Conservation (phyloP, 2,888 invertebrate genomes). For the Drepanosiphum platanoidis region DNA sequence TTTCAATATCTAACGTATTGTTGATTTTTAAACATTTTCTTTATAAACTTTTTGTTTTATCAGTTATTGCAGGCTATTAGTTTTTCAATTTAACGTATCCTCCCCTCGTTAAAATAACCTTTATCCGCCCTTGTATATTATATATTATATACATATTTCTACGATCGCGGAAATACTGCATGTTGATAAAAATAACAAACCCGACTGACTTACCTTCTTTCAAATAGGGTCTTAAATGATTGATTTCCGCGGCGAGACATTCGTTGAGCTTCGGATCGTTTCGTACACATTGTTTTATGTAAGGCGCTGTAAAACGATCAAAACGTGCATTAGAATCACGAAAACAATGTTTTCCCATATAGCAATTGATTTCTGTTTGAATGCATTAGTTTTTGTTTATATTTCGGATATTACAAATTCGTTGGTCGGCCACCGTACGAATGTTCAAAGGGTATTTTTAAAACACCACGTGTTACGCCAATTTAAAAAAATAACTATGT, state of each 20-base stretch:
- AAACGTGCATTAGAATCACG: background rate
- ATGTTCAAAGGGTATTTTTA: too few relatives aligned
- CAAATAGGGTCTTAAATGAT: conserved; percentile 69
- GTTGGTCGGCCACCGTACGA: too few relatives aligned
- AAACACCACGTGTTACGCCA: background rate
- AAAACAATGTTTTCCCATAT: background rate
- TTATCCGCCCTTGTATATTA: too few relatives aligned
- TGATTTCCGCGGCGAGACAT: conserved; percentile 68
- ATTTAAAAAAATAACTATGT: background rate
- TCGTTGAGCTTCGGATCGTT: conserved; percentile 72
- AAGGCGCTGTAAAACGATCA: conserved; percentile 70
- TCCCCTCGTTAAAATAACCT: too few relatives aligned
- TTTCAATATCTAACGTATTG: too few relatives aligned
- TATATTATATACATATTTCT: too few relatives aligned
- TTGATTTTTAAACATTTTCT: background rate
- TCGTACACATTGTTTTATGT: conserved; percentile 76
- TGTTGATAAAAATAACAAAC: background rate
- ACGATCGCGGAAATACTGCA: background rate
- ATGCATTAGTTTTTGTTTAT: background rate
- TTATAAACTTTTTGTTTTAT: background rate
- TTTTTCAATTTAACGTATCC: too few relatives aligned
- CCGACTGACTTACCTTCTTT: conserved; percentile 65
- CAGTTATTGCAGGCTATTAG: background rate
- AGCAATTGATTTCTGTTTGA: background rate
- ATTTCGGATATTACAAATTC: too few relatives aligned